Percentiles rank a stretch among this genome's conserved stretches.
These are phyloP conservation scores for Promerops cafer DNA, from an alignment of 2,113 vertebrate genomes.

Conservation along the genomic window DNA sequence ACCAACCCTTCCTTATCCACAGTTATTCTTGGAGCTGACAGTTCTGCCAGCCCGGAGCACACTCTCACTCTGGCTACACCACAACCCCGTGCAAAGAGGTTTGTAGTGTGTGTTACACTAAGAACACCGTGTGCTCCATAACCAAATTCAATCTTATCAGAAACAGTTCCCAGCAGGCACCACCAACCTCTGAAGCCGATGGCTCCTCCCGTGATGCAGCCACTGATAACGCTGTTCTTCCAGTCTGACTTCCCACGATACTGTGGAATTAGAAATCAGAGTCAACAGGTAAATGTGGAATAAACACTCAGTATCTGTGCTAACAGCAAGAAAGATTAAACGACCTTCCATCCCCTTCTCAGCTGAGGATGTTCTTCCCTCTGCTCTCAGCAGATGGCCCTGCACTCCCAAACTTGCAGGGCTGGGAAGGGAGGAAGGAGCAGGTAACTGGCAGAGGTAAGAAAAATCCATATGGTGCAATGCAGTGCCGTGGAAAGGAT, in stretches of 20 bases:
- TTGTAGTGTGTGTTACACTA: background rate
- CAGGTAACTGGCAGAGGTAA: background rate
- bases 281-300: background rate
- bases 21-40: background rate
- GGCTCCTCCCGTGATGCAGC: conserved; percentile 92
- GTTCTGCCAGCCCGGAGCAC: background rate
- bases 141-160: background rate
- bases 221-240: conserved; percentile 95
- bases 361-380: conserved; percentile 18
- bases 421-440: background rate
- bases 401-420: background rate
- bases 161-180: background rate
- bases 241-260: conserved; percentile 94
- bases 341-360: background rate
- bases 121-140: background rate
- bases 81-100: background rate
- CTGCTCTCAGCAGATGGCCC: conserved; percentile 45
- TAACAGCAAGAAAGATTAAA: background rate
- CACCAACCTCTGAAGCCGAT: conserved; percentile 91
- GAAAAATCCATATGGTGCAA: background rate
- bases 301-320: background rate
- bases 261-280: conserved; percentile 59
- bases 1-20: background rate
- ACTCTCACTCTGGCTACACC: background rate
- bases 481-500: background rate